Base-by-base conservation (phyloP, 2,113 vertebrate genomes). In the Hyperopisus bebe region DNA sequence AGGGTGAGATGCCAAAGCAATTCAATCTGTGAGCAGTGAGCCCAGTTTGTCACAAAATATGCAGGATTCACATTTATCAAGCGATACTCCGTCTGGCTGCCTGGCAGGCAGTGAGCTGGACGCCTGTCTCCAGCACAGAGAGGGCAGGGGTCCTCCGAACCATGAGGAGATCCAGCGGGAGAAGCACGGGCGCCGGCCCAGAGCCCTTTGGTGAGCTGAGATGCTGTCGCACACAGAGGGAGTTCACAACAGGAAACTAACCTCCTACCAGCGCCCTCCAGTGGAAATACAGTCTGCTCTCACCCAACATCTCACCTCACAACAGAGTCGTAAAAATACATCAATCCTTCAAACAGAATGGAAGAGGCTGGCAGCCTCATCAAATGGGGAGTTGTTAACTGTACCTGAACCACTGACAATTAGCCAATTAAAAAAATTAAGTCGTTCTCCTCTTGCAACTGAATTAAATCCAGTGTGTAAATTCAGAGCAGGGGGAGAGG, bases 21-120 rank as follows among this genome's bases (percentile, higher is more conserved):
- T 89, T 91, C 94, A 91, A 94, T 94, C 93, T 95, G 94, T 92
- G 93, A 92, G 91, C 92, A 94, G 96, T 94, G 92, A 94, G 90
- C 90, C 74, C 50, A 93, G 92, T 95, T 94, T 90, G 92, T 92
- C 91, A 94, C 93, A 89, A 94, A 94, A 92, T 93, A 94, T 92
- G 90, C 89, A 91, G 91, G 90, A 94, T 94, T 91, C 92, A 93
- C 89, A 93, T 94, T 93, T 90, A 93, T 94, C 90, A 92, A 90
- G 39, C 89, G 42, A 83, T 89, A 84, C 53, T 55, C 88, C 24
- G 13, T 31, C 82, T 89, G 88, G 88, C 88, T 27, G 77, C 48
- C 48, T 13, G 48, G 44, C 48, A 21, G 27, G 19, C n/a, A 17
- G 80, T 77, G 24, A 83, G 27, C 70, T 8, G 74, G 77, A 82